Percentiles rank a stretch among this genome's conserved stretches.
phyloP scores from a whole-genome alignment of 2,113 vertebrate species.

The Microtus ochrogaster region DNA sequence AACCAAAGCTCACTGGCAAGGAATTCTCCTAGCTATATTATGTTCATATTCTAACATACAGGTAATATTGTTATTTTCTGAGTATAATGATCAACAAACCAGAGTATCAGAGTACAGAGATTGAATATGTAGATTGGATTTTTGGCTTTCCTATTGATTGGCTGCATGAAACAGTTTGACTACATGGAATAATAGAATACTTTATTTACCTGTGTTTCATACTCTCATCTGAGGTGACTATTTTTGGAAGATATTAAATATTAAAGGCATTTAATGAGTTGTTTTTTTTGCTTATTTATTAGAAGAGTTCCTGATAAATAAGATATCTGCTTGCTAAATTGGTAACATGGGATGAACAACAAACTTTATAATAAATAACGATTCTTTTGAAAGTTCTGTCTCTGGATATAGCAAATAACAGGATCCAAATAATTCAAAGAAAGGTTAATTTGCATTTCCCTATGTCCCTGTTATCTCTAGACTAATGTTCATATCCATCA shows the following conservation, averaged over 20 bases:
- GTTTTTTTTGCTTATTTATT: background rate
- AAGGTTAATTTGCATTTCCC: background rate
- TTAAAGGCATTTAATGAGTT: background rate
- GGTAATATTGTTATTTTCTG: background rate
- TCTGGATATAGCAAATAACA: background rate
- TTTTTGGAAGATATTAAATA: background rate
- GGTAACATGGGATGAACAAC: background rate
- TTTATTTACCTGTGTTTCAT: background rate
- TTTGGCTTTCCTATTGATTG: background rate
- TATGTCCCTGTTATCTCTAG: background rate
- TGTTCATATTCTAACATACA: background rate
- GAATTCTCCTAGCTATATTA: background rate
- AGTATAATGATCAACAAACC: background rate
- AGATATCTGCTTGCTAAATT: background rate
- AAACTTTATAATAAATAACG: background rate
- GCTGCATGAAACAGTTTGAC: background rate
- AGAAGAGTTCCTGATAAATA: background rate
- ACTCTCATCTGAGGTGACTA: background rate
- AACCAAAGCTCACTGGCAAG: background rate
- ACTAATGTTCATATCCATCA: background rate
- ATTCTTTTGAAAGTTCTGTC: background rate
- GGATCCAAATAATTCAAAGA: background rate
- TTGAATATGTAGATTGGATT: accelerated
- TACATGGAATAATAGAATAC: background rate
- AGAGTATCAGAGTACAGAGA: background rate